A percentile compares a stretch with the other conserved stretches of the same genome.
phyloP scores from a whole-genome alignment of 2,797 vertebrate genomes.

The Propithecus deckenii region DNA sequence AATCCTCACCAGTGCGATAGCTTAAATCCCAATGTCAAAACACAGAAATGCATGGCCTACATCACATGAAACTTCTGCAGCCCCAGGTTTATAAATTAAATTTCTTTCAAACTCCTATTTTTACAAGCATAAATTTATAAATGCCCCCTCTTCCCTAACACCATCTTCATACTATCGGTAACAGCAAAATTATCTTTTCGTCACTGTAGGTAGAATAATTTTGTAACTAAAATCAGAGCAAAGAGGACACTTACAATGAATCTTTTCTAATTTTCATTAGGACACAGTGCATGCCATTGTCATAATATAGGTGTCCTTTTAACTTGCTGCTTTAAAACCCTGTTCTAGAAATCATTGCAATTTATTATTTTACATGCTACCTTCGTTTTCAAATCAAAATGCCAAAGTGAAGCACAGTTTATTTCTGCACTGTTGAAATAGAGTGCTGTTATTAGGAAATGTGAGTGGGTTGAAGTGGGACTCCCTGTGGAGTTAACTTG shows the following conservation, averaged over 20 bases:
- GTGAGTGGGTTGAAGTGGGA: constrained; percentile 87
- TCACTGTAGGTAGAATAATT: constrained; percentile 42
- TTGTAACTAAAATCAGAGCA: not conserved
- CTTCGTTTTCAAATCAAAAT: constrained; percentile 86
- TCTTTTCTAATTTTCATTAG: constrained; percentile 65
- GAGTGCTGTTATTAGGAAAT: constrained; percentile 86
- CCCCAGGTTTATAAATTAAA: constrained; percentile 81
- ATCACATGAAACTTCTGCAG: constrained; percentile 79
- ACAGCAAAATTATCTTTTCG: constrained; percentile 53
- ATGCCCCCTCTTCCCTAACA: constrained; percentile 26
- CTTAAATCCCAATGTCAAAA: constrained; percentile 84
- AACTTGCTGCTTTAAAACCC: constrained; percentile 44
- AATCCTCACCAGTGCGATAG: constrained; percentile 77
- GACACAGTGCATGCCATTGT: constrained; percentile 31
- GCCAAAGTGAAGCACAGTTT: constrained; percentile 74
- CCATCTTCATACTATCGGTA: constrained; percentile 56
- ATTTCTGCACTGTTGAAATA: constrained; percentile 77
- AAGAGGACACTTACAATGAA: constrained; percentile 57
- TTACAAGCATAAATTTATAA: constrained; percentile 68
- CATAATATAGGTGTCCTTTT: not conserved
- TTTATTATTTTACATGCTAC: constrained; percentile 71
- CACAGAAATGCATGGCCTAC: constrained; percentile 77
- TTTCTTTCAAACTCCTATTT: constrained; percentile 71
- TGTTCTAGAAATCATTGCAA: not conserved
- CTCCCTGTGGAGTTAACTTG: constrained; percentile 87